Evolutionary conservation across 1,140 invertebrate genomes (phyloP), one percentile per base, ranked within the genome.

Genomic region (Alviniconcha marisindica): DNA sequence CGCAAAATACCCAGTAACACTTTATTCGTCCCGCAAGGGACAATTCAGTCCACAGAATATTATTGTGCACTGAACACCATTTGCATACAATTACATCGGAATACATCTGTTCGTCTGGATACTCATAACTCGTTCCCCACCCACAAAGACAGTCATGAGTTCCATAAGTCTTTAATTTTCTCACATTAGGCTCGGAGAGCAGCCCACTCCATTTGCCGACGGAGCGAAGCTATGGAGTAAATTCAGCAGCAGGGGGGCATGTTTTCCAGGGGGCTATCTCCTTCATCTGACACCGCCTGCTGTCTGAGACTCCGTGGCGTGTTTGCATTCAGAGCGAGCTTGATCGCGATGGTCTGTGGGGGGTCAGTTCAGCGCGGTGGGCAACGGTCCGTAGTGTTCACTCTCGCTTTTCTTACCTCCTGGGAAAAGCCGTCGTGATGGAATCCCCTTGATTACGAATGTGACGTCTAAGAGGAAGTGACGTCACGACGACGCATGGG

Each of bases 201-300:
- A 69, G 63, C 31, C 63, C 63, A 24, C 63, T 69, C 28, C 5
- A 31, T 28, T 69, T 31, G n/a, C 63, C n/a, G 28, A 2, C 56
- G 4, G 18, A 21, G n/a, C 56, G 7, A n/a, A 14, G 4, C 4
- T 7, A 21, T 4, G 56, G 24, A 60, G 56, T 60, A 60, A 4
- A 60, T 60, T 60, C 24, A 4, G 4, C 56, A 4, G 18, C n/a
- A 31, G 63, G 63, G 24, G 63, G 63, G 63, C 63, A 21, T 69
- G n/a, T 69, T 69, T 33, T 36, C 5, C 21, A 36, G 31, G 10
- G 63, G 63, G 63, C n/a, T 69, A 69, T 69, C 63, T 31, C 63
- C 63, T 69, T 69, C 63, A 69, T 69, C 63, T 69, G 63, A 36
- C 63, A 69, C 63, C 63, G 63, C 63, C 63, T 69, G 63, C 63